Evolutionary conservation across 2,113 vertebrate species (phyloP), one percentile per base, ranked within the genome.

Genomic region (Tyrannus savana): DNA sequence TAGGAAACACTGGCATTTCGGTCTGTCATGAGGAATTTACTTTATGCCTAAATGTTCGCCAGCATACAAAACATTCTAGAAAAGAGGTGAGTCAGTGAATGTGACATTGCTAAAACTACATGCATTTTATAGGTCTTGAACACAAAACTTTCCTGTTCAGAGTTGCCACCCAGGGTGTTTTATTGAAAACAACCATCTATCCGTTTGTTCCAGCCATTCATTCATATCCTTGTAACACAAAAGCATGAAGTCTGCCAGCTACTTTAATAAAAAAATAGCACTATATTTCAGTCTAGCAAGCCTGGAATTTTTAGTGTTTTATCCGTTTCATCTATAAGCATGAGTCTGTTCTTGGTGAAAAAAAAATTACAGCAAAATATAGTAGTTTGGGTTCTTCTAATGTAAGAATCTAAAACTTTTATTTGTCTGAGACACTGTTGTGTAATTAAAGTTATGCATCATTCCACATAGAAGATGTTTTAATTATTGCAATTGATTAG

Each of bases 401-500:
- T 47, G 18, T 27, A 67, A 63, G 50, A 88, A 50, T 80, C 28
- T 79, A 35, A 66, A 71, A 22, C 18, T 89, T 90, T 90, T 80
- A 50, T 87, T 91, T 88, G 22, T 76, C 42, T 67, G 35, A 11
- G 50, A 58, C 37, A 67, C 84, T 10, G 16, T 12, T 52, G 33
- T 78, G 44, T 84, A 95, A 89, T 93, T 95, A 74, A 95, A 90
- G 74, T 3, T 14, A 76, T 84, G 52, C 59, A 90, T 81, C 68
- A 84, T 75, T 87, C 69, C 69, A 84, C 90, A 83, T 23, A 72
- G 11, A 58, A 47, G 69, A 59, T 59, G 63, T 84, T 93, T 92
- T 93, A 95, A 90, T 95, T 93, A 77, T 74, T 90, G 44, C 66
- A 90, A 68, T 24, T 87, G 60, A 91, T 84, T 91, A 64, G 77